These are phyloP conservation scores for Metopolophium dirhodum DNA, from an alignment of 1,140 invertebrate species.

Conservation along the genomic window DNA sequence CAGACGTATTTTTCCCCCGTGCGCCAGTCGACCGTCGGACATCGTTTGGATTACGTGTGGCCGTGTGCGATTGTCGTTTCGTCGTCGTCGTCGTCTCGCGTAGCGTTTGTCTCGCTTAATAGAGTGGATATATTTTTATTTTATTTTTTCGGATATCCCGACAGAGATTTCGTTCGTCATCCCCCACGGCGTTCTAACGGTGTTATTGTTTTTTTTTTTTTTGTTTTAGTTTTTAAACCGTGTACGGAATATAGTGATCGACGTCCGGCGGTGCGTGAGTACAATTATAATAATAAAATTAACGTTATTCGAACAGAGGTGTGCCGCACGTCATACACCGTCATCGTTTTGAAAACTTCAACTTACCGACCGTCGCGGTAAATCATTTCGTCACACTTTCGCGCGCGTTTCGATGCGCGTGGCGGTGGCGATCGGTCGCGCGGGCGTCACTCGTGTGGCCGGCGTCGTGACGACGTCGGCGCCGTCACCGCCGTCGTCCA, in stretches of 20 bases:
- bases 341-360: not conserved
- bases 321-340: not conserved
- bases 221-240: not conserved
- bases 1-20: constrained; percentile 46
- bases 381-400: not conserved
- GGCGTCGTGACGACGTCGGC: not conserved
- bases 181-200: not conserved
- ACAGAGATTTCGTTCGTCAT: not conserved
- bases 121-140: too few species aligned
- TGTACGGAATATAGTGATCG: not conserved
- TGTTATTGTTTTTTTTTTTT: not conserved
- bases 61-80: not conserved
- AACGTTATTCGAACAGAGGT: not conserved
- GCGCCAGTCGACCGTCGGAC: constrained; percentile 57
- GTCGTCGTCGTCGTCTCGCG: constrained; percentile 30
- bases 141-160: not conserved
- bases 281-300: not conserved
- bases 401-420: not conserved
- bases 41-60: constrained; percentile 41
- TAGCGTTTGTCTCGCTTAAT: not conserved
- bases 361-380: not conserved
- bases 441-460: not conserved
- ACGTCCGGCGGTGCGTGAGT: not conserved
- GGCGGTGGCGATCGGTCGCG: constrained; percentile 33
- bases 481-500: not conserved